A percentile compares a stretch with the other conserved stretches of the same genome.
Conservation (phyloP, 2,113 vertebrate genomes). For the Myiagra hebetior region DNA sequence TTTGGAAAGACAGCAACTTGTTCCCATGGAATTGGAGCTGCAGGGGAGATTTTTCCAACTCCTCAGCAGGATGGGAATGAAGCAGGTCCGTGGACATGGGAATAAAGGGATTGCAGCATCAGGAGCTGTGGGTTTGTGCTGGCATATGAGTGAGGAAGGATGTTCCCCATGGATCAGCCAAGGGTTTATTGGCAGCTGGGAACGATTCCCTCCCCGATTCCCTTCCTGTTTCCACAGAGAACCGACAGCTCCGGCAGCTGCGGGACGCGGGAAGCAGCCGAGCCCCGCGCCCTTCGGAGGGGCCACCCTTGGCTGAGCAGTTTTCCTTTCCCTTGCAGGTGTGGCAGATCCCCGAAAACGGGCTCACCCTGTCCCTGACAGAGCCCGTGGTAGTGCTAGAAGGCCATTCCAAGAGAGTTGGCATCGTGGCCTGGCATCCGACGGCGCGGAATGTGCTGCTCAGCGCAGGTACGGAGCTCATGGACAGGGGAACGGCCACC, state of each 20-base stretch:
- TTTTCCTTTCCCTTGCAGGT: slow-evolving; percentile 73
- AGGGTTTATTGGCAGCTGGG: not conserved
- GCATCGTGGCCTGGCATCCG: slow-evolving; percentile 94
- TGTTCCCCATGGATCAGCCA: not conserved
- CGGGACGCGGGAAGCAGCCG: rapidly evolving
- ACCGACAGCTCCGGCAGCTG: rapidly evolving
- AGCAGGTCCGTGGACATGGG: rapidly evolving
- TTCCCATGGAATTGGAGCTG: not conserved
- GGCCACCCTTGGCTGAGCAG: not conserved
- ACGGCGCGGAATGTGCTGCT: slow-evolving; percentile 93
- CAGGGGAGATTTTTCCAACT: not conserved
- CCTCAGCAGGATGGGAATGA: rapidly evolving
- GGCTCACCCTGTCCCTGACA: slow-evolving; percentile 85
- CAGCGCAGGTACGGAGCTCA: slow-evolving; percentile 81
- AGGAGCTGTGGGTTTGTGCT: not conserved
- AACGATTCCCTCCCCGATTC: rapidly evolving
- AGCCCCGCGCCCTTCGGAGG: rapidly evolving
- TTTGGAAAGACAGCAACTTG: not conserved
- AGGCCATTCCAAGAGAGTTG: slow-evolving; percentile 94
- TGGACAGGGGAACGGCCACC: rapidly evolving
- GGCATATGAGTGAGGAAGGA: not conserved
- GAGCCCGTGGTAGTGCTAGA: slow-evolving; percentile 91
- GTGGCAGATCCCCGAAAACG: slow-evolving; percentile 96
- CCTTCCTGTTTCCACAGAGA: not conserved
- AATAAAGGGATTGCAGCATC: not conserved